phyloP scores from a whole-genome alignment of 2,888 invertebrate genomes.

The Lepas anatifera region DNA sequence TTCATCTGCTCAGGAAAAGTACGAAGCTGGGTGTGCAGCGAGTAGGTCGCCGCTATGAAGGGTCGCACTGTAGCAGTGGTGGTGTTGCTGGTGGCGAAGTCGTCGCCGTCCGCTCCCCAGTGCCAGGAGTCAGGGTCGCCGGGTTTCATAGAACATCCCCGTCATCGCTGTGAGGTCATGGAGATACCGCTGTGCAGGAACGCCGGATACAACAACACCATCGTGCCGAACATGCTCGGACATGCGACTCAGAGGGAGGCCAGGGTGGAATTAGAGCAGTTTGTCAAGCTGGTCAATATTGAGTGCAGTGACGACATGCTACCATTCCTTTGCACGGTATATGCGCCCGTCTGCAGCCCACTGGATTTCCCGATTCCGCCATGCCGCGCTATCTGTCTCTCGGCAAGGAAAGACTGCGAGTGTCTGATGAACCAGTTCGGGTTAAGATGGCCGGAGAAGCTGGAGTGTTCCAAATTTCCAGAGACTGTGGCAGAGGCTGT shows the following conservation, averaged over 20 bases:
- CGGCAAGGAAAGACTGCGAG: conserved; percentile 84
- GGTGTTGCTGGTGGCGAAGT: conserved; percentile 7
- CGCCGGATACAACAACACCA: conserved; percentile 88
- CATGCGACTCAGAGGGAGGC: conserved; percentile 98
- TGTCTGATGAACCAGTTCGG: conserved; percentile 81
- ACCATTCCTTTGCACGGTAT: conserved; percentile 97
- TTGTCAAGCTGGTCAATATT: conserved; percentile 96
- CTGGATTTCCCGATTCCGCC: conserved; percentile 84
- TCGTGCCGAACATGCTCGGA: conserved; percentile 94
- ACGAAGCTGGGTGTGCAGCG: too few species aligned
- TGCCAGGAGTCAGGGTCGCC: conserved; percentile 21
- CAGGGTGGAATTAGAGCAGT: conserved; percentile 92
- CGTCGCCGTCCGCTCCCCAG: not conserved
- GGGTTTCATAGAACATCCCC: conserved; percentile 20
- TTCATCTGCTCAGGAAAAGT: too few species aligned
- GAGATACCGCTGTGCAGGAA: conserved; percentile 95
- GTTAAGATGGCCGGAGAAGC: conserved; percentile 93
- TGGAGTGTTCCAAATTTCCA: conserved; percentile 89
- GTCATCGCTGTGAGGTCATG: conserved; percentile 71
- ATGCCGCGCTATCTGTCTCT: conserved; percentile 84
- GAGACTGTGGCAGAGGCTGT: conserved; percentile 50
- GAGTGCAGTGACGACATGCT: conserved; percentile 90
- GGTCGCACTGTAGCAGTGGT: not conserved
- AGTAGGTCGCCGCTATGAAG: not conserved
- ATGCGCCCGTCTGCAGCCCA: conserved; percentile 85